A percentile compares a stretch with the other conserved stretches of the same genome.
phyloP scores from a whole-genome alignment of 2,888 invertebrate species.

The Chalcis sispes region DNA sequence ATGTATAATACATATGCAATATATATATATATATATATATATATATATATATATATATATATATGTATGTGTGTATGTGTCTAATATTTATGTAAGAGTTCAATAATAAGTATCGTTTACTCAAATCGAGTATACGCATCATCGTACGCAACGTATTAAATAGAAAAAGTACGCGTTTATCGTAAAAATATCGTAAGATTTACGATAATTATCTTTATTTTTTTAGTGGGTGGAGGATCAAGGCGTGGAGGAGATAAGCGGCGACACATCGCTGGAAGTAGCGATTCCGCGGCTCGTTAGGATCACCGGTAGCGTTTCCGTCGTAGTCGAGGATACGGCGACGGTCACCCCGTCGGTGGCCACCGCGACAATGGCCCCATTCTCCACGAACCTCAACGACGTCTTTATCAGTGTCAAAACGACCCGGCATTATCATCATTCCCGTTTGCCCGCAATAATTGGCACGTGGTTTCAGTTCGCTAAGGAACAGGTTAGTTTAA shows the following conservation, averaged over 20 bases:
- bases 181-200: background rate
- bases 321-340: conserved; percentile 67
- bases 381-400: conserved; percentile 87
- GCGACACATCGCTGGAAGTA: conserved; percentile 63
- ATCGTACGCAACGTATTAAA: no score
- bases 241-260: conserved; percentile 58
- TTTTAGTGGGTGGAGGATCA: conserved; percentile 66
- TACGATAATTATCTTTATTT: conserved; percentile 19
- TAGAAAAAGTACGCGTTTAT: background rate
- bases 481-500: conserved; percentile 82
- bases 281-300: conserved; percentile 59
- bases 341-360: conserved; percentile 71
- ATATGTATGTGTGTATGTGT: no score
- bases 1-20: no score
- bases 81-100: no score
- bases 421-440: conserved; percentile 90
- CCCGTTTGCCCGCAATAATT: conserved; percentile 90
- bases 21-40: no score
- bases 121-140: no score
- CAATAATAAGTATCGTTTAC: no score
- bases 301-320: conserved; percentile 59
- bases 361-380: conserved; percentile 78
- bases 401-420: conserved; percentile 98
- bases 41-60: no score
- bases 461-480: conserved; percentile 97